These are phyloP conservation scores for Sander vitreus DNA, from an alignment of 2,113 vertebrate species.

Conservation along the genomic window DNA sequence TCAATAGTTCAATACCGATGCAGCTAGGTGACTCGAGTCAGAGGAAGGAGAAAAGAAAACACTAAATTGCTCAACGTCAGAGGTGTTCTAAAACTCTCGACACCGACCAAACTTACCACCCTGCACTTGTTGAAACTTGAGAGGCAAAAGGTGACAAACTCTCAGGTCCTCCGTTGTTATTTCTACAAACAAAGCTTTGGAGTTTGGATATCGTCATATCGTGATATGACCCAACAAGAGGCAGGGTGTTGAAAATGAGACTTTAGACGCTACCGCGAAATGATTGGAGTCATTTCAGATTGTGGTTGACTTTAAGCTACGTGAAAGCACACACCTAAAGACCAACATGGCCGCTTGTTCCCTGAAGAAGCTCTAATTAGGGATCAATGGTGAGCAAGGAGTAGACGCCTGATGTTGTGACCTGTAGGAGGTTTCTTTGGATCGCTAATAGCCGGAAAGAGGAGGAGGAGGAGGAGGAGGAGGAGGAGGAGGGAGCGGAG, in stretches of 20 bases:
- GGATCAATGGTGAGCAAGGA: not conserved
- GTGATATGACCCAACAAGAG: too few relatives aligned
- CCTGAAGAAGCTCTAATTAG: constrained; percentile 3
- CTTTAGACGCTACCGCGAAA: not conserved
- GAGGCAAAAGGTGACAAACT: constrained; percentile 13
- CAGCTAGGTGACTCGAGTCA: not conserved
- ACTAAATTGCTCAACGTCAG: too few relatives aligned
- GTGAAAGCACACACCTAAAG: not conserved
- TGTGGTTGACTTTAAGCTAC: not conserved
- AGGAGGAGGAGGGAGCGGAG: not conserved
- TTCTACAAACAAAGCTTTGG: constrained; percentile 21
- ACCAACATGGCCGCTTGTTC: too few relatives aligned
- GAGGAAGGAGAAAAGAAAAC: not conserved
- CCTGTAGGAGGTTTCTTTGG: constrained; percentile 24
- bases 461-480: not conserved
- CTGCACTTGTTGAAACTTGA: constrained; percentile 7
- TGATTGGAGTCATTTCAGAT: not conserved
- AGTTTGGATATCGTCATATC: not conserved
- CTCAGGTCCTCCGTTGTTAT: constrained; percentile 13
- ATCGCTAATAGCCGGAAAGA: not conserved
- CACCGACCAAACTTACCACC: not conserved
- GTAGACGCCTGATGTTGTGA: constrained; percentile 5
- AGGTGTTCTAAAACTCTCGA: not conserved
- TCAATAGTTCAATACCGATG: too few relatives aligned
- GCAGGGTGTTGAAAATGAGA: not conserved